A percentile compares a stretch with the other conserved stretches of the same genome.
Conservation (phyloP, 2,113 vertebrate genomes). For the Megaceryle maxima region DNA sequence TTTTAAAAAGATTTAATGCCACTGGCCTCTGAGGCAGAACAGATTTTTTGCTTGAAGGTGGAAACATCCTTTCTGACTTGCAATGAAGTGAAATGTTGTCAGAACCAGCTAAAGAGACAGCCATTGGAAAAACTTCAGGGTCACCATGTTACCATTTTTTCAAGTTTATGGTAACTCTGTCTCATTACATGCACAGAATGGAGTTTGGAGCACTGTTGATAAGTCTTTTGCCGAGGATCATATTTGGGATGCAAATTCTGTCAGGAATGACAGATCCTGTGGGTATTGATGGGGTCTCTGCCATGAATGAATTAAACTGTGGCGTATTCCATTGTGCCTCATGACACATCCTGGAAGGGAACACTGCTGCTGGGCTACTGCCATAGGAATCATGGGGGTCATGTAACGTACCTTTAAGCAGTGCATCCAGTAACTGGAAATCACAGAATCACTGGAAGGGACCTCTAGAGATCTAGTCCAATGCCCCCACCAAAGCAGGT, state of each 20-base stretch:
- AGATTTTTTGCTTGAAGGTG: neutral
- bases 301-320: neutral
- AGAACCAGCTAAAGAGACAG: neutral
- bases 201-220: neutral
- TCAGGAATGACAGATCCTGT: neutral
- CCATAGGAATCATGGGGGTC: neutral
- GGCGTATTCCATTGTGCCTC: neutral
- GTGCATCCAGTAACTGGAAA: fast-evolving
- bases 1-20: neutral
- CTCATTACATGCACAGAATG: neutral
- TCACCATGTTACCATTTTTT: neutral
- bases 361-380: neutral
- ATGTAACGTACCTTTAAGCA: fast-evolving
- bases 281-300: neutral
- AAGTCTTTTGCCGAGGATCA: neutral
- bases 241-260: neutral
- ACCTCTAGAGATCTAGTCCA: neutral
- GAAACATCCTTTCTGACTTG: neutral
- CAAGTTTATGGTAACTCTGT: neutral
- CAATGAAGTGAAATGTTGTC: neutral
- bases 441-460: neutral
- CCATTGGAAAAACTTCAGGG: neutral
- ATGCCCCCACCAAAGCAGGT: no score
- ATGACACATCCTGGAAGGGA: neutral
- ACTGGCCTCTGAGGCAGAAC: neutral